Evolutionary conservation across 2,888 invertebrate species (phyloP).

Genomic region (Campaea margaritaria): DNA sequence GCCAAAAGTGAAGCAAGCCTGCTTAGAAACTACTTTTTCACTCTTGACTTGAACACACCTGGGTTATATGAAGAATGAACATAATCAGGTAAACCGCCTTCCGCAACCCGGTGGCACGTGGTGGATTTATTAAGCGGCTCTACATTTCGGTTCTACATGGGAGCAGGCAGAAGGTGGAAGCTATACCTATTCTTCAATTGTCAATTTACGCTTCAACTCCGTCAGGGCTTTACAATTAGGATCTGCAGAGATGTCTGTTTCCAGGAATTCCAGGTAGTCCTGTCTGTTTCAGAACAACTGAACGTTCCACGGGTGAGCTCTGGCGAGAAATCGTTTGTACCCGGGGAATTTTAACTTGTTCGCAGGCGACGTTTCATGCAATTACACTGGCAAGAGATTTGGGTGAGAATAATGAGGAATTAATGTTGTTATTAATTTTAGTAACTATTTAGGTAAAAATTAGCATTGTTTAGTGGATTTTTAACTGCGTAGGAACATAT

Average conservation of each 20-base stretch:
- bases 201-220: not conserved
- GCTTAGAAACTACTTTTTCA: no score
- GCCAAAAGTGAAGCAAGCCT: no score
- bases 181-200: not conserved
- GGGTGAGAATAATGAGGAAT: conserved; percentile 37
- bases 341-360: conserved; percentile 50
- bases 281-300: conserved; percentile 52
- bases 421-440: conserved; percentile 21
- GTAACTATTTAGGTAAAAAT: not conserved
- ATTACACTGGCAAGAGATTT: conserved; percentile 46
- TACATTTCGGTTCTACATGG: no score
- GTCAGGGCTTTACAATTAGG: conserved; percentile 6
- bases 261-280: conserved; percentile 14
- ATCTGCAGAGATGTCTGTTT: conserved; percentile 2
- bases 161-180: no score
- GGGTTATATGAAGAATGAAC: no score
- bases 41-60: no score
- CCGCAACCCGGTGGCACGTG: no score
- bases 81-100: no score
- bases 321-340: conserved; percentile 51
- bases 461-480: not conserved
- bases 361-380: conserved; percentile 61
- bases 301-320: conserved; percentile 45
- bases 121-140: no score
- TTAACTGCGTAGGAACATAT: no score